Evolutionary conservation across 2,888 invertebrate species (phyloP), one percentile per base, ranked within the genome.

Genomic region (Galerucella nymphaeae): DNA sequence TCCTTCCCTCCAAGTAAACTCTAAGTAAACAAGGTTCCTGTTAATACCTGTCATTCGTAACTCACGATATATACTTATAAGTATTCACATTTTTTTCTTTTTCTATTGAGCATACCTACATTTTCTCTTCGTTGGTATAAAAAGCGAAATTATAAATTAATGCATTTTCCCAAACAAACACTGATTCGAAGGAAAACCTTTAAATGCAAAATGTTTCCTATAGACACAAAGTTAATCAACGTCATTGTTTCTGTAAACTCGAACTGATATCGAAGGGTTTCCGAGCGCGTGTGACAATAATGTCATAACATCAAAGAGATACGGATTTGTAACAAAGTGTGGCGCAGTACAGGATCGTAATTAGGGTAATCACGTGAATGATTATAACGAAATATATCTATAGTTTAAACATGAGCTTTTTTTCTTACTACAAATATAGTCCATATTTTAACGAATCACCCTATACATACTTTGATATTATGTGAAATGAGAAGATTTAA

Each of bases 191-290:
- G n/a, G 59, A 59, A 59, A 38, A 59, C 59, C 38, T 59, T 59
- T 38, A 59, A 59, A 38, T 38, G 59, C 59, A 38, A 30, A 30
- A 38, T 18, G 59, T 59, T 59, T 59, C 59, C 59, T 59, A 59
- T 59, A 59, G 38, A 59, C 59, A 59, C 59, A 23, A 59, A 59
- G 59, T 59, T 59, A 59, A 59, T 59, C 59, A 59, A 59, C 30
- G 38, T 59, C 59, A 30, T 59, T 59, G 59, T 59, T 59, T 59
- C 59, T 59, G 38, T 59, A 38, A 59, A 30, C 30, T 59, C 59
- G 16, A 59, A 59, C 3, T 30, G 30, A 59, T 59, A 59, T 59
- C 16, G 59, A 38, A 30, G n/a, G 59, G 23, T 59, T 59, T 59
- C 59, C 59, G 59, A 59, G 59, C n/a, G 59, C 30, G 30, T 38